Conservation (phyloP, 2,888 invertebrate species). For the Therioaphis trifolii region DNA sequence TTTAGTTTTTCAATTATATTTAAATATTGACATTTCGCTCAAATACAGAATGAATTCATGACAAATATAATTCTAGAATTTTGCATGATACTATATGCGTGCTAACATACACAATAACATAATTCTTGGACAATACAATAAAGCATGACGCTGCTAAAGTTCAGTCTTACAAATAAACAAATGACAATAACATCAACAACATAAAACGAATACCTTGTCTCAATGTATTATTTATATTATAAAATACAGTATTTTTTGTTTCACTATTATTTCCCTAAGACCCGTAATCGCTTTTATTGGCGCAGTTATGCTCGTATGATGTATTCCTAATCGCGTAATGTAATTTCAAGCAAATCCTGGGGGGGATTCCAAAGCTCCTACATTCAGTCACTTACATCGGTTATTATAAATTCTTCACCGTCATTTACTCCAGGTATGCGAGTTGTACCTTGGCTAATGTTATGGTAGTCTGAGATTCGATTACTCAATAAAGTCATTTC, state of each 20-base stretch:
- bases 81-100: conserved; percentile 28
- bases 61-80: conserved; percentile 4
- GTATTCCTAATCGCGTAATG: conserved; percentile 9
- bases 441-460: conserved; percentile 92
- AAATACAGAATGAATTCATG: neutral
- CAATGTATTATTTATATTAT: neutral
- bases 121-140: conserved; percentile 27
- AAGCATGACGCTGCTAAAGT: neutral
- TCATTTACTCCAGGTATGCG: conserved; percentile 93
- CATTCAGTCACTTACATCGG: conserved; percentile 78
- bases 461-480: conserved; percentile 78
- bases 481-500: conserved; percentile 75
- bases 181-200: neutral
- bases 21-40: neutral
- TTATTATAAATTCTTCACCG: conserved; percentile 84
- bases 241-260: neutral
- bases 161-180: conserved; percentile 1
- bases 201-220: conserved; percentile 25
- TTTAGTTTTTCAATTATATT: neutral
- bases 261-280: conserved; percentile 6
- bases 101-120: conserved; percentile 44
- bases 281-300: conserved; percentile 44
- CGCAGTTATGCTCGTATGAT: conserved; percentile 25
- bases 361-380: conserved; percentile 13
- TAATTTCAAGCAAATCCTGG: conserved; percentile 8